A percentile compares a stretch with the other conserved stretches of the same genome.
Conservation (phyloP, 1,140 invertebrate genomes). For the Drosophila willistoni region DNA sequence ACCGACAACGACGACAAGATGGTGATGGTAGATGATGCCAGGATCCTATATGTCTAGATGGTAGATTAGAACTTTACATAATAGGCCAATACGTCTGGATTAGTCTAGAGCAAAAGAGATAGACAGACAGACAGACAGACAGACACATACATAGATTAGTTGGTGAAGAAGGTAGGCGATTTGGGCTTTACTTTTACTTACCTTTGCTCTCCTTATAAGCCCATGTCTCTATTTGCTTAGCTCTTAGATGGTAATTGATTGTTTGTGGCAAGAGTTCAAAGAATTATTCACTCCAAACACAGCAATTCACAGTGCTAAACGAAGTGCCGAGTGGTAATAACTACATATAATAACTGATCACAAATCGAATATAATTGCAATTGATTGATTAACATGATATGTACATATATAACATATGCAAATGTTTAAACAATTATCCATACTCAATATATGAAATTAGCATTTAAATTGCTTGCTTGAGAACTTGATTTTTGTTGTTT, state of each 20-base stretch:
- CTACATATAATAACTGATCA: background rate
- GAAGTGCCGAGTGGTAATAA: background rate
- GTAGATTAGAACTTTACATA: slow-evolving; percentile 19
- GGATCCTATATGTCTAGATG: background rate
- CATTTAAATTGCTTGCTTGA: no score
- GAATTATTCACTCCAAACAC: slow-evolving; percentile 11
- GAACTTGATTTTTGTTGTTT: no score
- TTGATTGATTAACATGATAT: slow-evolving; percentile 4
- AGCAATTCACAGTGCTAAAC: background rate
- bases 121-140: background rate
- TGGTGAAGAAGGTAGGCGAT: background rate
- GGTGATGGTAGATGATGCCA: background rate
- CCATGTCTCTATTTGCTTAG: background rate
- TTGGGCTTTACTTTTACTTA: background rate
- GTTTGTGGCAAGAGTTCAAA: slow-evolving; percentile 49
- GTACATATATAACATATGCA: no score
- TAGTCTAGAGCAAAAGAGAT: slow-evolving; percentile 5
- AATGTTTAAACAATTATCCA: no score
- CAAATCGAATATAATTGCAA: background rate
- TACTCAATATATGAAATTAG: no score
- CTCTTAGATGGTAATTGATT: slow-evolving; percentile 51
- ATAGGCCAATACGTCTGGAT: slow-evolving; percentile 1
- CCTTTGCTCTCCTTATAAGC: slow-evolving; percentile 31
- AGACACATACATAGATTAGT: no score
- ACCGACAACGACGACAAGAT: slow-evolving; percentile 8